phyloP scores from a whole-genome alignment of 2,888 invertebrate genomes.

The Trachelus stipa region DNA sequence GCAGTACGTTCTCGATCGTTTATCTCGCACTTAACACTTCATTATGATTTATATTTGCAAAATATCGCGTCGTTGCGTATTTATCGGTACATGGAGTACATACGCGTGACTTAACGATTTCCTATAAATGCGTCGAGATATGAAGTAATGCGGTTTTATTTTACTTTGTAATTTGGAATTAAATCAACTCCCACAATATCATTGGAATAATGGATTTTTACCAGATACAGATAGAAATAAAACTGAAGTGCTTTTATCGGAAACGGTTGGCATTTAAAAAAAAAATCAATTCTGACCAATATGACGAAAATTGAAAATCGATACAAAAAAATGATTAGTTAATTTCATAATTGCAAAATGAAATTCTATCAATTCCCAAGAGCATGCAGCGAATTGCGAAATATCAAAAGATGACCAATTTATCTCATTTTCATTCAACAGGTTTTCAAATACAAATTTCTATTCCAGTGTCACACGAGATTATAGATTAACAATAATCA shows the following conservation, averaged over 20 bases:
- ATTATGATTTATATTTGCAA: neutral
- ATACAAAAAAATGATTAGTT: neutral
- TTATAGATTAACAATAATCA: neutral
- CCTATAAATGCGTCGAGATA: neutral
- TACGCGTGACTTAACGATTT: neutral
- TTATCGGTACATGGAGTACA: neutral
- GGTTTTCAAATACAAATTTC: neutral
- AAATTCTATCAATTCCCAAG: neutral
- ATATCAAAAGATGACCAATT: neutral
- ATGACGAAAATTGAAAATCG: neutral
- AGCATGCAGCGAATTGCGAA: neutral
- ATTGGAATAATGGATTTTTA: neutral
- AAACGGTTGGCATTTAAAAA: neutral
- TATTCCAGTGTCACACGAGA: neutral
- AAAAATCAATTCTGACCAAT: neutral
- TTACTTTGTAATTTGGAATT: neutral
- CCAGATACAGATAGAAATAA: neutral
- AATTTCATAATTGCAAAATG: neutral
- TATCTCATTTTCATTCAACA: neutral
- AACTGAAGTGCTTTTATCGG: neutral
- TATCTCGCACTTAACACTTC: neutral
- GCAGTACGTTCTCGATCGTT: constrained; percentile 19
- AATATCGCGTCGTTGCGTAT: neutral
- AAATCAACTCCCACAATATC: neutral
- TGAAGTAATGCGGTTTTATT: neutral